Base-by-base conservation (phyloP, 1,140 invertebrate genomes). In the Formica selysi region DNA sequence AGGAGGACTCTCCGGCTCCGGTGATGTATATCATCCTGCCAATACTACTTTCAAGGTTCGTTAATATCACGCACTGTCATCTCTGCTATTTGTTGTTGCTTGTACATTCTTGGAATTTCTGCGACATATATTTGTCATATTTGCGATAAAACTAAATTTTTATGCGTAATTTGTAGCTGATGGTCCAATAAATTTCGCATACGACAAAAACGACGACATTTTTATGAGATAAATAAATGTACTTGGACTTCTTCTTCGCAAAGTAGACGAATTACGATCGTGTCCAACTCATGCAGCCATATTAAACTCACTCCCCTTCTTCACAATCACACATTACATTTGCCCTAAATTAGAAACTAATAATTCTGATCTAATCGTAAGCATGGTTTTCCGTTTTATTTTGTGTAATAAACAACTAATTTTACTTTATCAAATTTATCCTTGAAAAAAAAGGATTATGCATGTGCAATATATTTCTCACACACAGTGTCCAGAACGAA, bases 1-100 rank as follows among this genome's bases (percentile, higher is more conserved):
- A 59, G 94, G 94, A 59, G 94, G 94, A 41, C 86, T 92, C 4
- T 92, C 93, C 26, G 93, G 93, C 62, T 93, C 91, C 36, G 94
- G 94, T 44, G 93, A 94, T 68, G 85, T 94, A 62, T 80, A 92
- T 83, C 92, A 94, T 87, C 94, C 93, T 36, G 93, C 87, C 6
- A 92, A 93, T 62, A 85, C 85, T 7, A 83, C 91, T 19, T 94
- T 94, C 89, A 93, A 94, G 92, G 94, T 94, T 74, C 74, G 90
- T 88, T 3, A 51, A 51, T 22, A 51, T 89, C 22, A 22, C 36
- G 16, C 7, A 68, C 19, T 29, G 2, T 80, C 8, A 54, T 36
- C 4, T 54, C 6, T 22, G 8, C 16, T 79, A 38, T 38, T 19
- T 36, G 29, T 38, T 38, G 10, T 68, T 36, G 22, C 6, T 64